Base-by-base conservation (phyloP, 2,113 vertebrate species). In the Echinops telfairi region DNA sequence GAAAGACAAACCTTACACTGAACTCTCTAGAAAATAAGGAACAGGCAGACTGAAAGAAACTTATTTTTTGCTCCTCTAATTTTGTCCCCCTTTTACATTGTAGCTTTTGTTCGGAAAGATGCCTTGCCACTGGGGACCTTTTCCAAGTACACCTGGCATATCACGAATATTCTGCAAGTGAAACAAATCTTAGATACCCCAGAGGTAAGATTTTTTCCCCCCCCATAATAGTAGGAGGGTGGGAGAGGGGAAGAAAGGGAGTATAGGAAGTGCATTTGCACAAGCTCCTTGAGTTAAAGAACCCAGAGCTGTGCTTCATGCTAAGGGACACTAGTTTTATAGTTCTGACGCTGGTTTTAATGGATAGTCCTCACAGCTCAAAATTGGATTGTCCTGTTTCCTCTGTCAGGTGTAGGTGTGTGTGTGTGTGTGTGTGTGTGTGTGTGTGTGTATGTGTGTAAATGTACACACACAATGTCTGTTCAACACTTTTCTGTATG, bases 111-210 rank as follows among this genome's bases (percentile, higher is more conserved):
- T 92, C 98, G 98, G 78, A 99, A 98, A 33, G 98, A 99, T 16
- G 98, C 98, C 12, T 98, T 99, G 78, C 98, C 98, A 12, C 96
- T 98, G 90, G 99, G 99, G 85, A 98, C 98, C 16, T 98, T 99
- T 97, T 99, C 98, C 95, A 99, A 99, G 95, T 99, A 99, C 96
- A 99, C 98, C 1, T 99, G 99, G 99, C 99, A 99, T 97, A 99
- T 99, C 98, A 99, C 98, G 91, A 99, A 97, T 80, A 96, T 98
- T 87, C 97, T 98, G 97, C 99, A 99, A 88, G 98, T 99, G 94
- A 99, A 99, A 95, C 99, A 98, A 96, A 99, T 99, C 97, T 99
- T 99, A n/a, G 98, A 99, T 90, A 99, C 99, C 0, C 98, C 98
- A 0, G 98, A 99, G 99, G 99, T 99, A 97, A 98, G 97, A 75